Percentiles rank a stretch among this genome's conserved stretches.
Evolutionary conservation across 2,797 vertebrate genomes (phyloP).

Genomic region (Chiropotes sagulatus): DNA sequence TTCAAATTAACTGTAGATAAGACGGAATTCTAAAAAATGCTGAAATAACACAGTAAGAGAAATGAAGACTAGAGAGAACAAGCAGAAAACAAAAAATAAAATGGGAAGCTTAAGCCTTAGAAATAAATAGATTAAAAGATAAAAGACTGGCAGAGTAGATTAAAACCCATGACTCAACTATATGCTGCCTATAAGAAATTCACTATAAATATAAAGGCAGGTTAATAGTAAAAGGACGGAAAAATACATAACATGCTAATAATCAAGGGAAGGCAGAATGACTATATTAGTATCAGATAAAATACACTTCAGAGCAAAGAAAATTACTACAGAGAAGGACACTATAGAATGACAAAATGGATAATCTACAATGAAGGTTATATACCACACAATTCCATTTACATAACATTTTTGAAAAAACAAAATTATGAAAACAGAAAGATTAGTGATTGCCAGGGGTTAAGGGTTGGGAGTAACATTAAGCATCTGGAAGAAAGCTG

Average conservation of each 20-base stretch:
- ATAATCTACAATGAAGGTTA: neutral
- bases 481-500: neutral
- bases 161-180: neutral
- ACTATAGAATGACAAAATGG: neutral
- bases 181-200: neutral
- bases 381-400: neutral
- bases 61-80: neutral
- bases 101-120: neutral
- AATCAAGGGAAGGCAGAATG: neutral
- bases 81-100: neutral
- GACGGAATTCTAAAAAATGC: neutral
- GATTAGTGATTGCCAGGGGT: neutral
- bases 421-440: neutral
- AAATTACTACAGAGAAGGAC: neutral
- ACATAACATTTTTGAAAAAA: conserved; percentile 33
- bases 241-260: neutral
- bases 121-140: neutral
- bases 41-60: neutral
- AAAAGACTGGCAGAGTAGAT: neutral
- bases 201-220: neutral
- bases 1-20: neutral
- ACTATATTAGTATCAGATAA: neutral
- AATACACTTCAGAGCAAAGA: neutral
- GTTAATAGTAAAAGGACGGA: neutral
- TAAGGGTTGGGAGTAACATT: neutral